Evolutionary conservation across 2,888 invertebrate genomes (phyloP).

Genomic region (Phalangium opilio): DNA sequence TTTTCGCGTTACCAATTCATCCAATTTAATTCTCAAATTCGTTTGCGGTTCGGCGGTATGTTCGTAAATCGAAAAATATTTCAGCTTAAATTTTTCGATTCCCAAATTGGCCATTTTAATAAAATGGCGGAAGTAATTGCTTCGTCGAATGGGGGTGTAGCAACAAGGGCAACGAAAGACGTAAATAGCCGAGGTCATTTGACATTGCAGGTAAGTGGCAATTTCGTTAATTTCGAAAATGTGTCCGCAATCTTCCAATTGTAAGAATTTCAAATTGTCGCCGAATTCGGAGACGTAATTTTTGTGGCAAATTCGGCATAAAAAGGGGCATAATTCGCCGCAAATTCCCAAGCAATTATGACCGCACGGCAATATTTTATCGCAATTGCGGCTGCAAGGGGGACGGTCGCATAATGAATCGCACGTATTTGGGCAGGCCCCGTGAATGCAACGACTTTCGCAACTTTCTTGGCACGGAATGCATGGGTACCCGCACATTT

Average conservation of each 20-base stretch:
- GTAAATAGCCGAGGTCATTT: too few relatives aligned
- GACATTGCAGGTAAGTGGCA: too few relatives aligned
- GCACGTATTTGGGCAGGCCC: conserved; percentile 27
- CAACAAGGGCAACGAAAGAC: too few relatives aligned
- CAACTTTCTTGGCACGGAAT: conserved; percentile 29
- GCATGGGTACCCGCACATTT: conserved; percentile 26
- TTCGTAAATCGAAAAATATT: too few relatives aligned
- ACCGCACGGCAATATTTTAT: conserved; percentile 34
- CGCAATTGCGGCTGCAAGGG: conserved; percentile 29
- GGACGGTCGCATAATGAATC: conserved; percentile 29
- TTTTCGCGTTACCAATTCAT: too few relatives aligned
- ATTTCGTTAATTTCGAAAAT: conserved; percentile 27
- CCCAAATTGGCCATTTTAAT: too few relatives aligned
- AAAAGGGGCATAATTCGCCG: conserved; percentile 49
- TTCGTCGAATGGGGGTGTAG: too few relatives aligned
- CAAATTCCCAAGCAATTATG: conserved; percentile 54
- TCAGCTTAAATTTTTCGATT: too few relatives aligned
- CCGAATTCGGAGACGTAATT: conserved; percentile 2
- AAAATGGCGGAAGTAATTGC: too few relatives aligned
- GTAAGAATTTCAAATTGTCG: conserved; percentile 22
- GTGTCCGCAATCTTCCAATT: conserved; percentile 28
- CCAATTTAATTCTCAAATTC: too few relatives aligned
- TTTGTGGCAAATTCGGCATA: conserved; percentile 42
- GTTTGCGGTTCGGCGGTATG: too few relatives aligned
- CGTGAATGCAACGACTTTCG: conserved; percentile 27